phyloP scores from a whole-genome alignment of 2,113 vertebrate species.

The Maccullochella peelii region DNA sequence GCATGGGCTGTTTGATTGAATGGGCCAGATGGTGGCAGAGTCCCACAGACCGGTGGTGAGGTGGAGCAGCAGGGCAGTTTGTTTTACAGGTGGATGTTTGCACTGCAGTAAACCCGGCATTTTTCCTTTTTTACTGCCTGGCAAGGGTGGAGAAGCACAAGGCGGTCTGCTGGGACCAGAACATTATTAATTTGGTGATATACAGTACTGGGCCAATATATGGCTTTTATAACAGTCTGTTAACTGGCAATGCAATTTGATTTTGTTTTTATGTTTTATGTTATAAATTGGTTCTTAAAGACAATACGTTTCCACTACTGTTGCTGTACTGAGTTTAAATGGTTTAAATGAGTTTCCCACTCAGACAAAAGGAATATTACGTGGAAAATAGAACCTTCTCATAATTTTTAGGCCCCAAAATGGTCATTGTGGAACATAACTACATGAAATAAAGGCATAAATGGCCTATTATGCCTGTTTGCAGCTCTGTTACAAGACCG shows the following conservation, averaged over 20 bases:
- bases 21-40: constrained; percentile 42
- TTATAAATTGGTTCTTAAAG: neutral
- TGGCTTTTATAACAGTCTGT: neutral
- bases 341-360: neutral
- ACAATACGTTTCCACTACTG: fast-evolving
- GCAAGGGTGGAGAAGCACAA: constrained; percentile 7
- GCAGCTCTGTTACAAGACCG: constrained; percentile 6
- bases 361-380: neutral
- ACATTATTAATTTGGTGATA: neutral
- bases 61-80: constrained; percentile 21
- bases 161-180: neutral
- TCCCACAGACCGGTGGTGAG: neutral
- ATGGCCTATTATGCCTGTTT: neutral
- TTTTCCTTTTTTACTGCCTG: constrained; percentile 22
- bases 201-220: neutral
- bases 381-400: neutral
- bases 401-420: neutral
- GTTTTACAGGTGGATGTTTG: constrained; percentile 66
- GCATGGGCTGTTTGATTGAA: constrained; percentile 33
- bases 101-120: constrained; percentile 27
- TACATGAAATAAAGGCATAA: fast-evolving
- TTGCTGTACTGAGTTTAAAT: neutral
- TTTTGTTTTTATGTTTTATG: neutral
- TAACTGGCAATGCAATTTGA: neutral
- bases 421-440: neutral